Percentiles rank a stretch among this genome's conserved stretches.
phyloP scores from a whole-genome alignment of 2,113 vertebrate species.

The Platichthys flesus region DNA sequence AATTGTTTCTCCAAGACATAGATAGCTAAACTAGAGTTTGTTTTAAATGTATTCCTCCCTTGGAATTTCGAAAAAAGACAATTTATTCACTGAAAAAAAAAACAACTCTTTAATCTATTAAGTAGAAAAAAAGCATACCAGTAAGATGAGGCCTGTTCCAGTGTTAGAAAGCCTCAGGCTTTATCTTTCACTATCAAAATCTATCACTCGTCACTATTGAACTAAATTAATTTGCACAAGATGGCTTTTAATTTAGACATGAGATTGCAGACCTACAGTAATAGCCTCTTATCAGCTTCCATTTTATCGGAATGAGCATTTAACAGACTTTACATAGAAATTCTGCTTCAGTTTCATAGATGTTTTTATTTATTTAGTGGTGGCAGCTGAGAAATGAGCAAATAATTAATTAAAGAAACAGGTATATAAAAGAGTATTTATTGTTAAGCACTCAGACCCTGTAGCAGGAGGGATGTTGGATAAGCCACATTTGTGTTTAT shows the following conservation, averaged over 20 bases:
- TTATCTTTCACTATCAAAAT: slow-evolving; percentile 27
- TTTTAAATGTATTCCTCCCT: background rate
- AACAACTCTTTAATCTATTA: slow-evolving; percentile 6
- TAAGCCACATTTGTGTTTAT: slow-evolving; percentile 3
- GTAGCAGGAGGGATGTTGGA: background rate
- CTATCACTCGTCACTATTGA: slow-evolving; percentile 23
- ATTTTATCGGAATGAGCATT: background rate
- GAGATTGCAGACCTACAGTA: slow-evolving; percentile 5
- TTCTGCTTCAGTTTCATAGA: background rate
- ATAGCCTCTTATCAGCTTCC: slow-evolving; percentile 21
- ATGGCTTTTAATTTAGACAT: slow-evolving; percentile 31
- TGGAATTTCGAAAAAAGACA: background rate
- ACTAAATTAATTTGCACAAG: slow-evolving; percentile 26
- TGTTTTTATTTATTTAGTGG: slow-evolving; percentile 7
- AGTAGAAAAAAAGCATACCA: slow-evolving; percentile 3
- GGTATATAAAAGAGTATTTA: background rate
- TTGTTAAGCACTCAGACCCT: background rate
- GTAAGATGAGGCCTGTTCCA: slow-evolving; percentile 6
- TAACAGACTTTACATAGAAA: slow-evolving; percentile 13
- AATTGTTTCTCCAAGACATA: slow-evolving; percentile 11
- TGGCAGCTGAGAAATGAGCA: slow-evolving; percentile 22
- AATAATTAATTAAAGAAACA: slow-evolving; percentile 15
- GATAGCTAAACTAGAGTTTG: background rate
- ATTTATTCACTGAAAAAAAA: background rate
- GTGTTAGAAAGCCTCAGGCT: slow-evolving; percentile 8